phyloP scores from a whole-genome alignment of 2,888 invertebrate species.

The Rhamnusium bicolor region DNA sequence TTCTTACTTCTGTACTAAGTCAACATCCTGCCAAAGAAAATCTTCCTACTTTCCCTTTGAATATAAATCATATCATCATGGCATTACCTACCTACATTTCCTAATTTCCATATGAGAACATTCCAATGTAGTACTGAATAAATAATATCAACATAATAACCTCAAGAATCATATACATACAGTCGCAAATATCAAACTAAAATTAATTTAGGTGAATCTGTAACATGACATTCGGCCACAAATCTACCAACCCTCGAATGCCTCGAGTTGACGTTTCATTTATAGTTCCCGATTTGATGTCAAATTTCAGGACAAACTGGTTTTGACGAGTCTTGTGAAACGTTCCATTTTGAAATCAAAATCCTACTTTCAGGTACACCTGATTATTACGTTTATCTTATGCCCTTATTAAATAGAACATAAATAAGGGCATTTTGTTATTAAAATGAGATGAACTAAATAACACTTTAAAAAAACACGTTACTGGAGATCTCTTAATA shows the following conservation, averaged over 20 bases:
- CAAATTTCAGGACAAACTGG: slow-evolving; percentile 31
- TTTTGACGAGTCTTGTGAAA: slow-evolving; percentile 27
- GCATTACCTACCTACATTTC: too few relatives aligned
- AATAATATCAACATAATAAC: background rate
- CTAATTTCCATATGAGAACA: background rate
- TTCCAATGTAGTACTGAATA: background rate
- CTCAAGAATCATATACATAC: slow-evolving; percentile 4
- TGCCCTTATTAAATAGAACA: too few relatives aligned
- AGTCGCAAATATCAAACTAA: slow-evolving; percentile 7
- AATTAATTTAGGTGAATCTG: slow-evolving; percentile 29
- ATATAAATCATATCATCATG: background rate
- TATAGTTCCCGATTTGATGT: slow-evolving; percentile 37
- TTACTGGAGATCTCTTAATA: too few relatives aligned
- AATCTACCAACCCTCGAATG: slow-evolving; percentile 22
- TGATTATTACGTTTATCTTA: background rate
- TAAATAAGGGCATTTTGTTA: too few relatives aligned
- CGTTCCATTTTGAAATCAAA: background rate
- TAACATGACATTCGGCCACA: slow-evolving; percentile 27
- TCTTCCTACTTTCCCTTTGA: background rate
- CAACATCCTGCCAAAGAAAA: background rate
- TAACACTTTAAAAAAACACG: too few relatives aligned
- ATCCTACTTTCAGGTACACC: background rate
- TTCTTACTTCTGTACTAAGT: background rate
- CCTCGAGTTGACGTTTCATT: slow-evolving; percentile 38
- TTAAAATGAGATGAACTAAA: too few relatives aligned